Conservation (phyloP, 2,888 invertebrate genomes). For the Catotricha subobsoleta region DNA sequence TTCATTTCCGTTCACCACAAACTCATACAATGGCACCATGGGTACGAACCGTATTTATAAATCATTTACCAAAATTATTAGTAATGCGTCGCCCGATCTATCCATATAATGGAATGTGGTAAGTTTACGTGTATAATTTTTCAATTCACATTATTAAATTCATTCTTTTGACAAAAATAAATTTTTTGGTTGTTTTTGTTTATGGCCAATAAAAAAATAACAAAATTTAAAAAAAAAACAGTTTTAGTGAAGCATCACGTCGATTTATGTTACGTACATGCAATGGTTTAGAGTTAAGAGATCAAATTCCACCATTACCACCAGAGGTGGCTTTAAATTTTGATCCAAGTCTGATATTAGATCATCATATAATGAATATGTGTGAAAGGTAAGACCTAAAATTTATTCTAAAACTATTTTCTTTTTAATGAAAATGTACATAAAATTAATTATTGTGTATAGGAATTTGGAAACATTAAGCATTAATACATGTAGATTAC, state of each 20-base stretch:
- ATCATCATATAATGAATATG: slow-evolving; percentile 13
- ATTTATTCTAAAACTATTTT: neutral
- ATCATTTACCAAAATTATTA: slow-evolving; percentile 82
- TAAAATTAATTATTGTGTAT: neutral
- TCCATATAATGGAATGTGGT: slow-evolving; percentile 32
- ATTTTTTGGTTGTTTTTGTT: no score
- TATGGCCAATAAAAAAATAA: neutral
- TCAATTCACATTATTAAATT: neutral
- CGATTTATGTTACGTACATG: slow-evolving; percentile 60
- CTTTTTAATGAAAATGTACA: no score
- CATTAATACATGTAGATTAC: slow-evolving; percentile 20
- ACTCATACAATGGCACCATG: slow-evolving; percentile 96
- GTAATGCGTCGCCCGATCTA: slow-evolving; percentile 76
- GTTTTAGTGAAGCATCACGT: slow-evolving; percentile 19
- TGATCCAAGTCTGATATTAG: slow-evolving; percentile 15
- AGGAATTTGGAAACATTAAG: slow-evolving; percentile 12
- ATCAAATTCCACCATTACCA: slow-evolving; percentile 37
- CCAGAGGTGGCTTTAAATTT: slow-evolving; percentile 35
- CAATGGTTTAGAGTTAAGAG: slow-evolving; percentile 56
- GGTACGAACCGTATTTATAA: slow-evolving; percentile 90
- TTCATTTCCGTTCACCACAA: slow-evolving; percentile 94
- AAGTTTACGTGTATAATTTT: slow-evolving; percentile 14
- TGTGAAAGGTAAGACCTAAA: slow-evolving; percentile 11
- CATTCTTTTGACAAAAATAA: neutral
- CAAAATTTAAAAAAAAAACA: neutral